phyloP scores from a whole-genome alignment of 2,888 invertebrate species.

The Chloromyia formosa region DNA sequence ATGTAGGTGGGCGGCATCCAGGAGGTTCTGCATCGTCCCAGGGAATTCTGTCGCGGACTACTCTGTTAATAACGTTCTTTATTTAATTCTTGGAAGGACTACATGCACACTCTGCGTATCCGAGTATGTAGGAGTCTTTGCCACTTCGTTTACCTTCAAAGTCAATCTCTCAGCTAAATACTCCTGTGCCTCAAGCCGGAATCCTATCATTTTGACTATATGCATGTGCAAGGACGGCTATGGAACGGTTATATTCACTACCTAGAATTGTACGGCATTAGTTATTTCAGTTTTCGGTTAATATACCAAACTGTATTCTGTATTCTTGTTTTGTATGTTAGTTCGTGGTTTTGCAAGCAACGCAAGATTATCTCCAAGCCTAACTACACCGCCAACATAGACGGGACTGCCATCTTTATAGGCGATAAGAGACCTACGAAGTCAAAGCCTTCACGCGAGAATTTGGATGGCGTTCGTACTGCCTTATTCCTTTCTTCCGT shows the following conservation, averaged over 20 bases:
- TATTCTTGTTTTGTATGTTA: conserved; percentile 27
- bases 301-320: conserved; percentile 37
- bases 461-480: neutral
- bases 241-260: conserved; percentile 26
- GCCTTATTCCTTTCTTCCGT: neutral
- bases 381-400: neutral
- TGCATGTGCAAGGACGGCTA: neutral
- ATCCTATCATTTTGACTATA: conserved; percentile 30
- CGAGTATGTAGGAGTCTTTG: conserved; percentile 43
- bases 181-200: conserved; percentile 45
- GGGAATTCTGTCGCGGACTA: neutral
- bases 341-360: conserved; percentile 5
- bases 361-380: conserved; percentile 11
- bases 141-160: conserved; percentile 46
- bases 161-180: conserved; percentile 48
- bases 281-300: conserved; percentile 44
- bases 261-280: conserved; percentile 47
- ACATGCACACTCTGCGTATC: conserved; percentile 39
- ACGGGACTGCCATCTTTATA: neutral
- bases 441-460: neutral
- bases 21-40: neutral
- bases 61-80: conserved; percentile 31
- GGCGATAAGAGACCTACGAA: conserved; percentile 15
- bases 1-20: neutral
- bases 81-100: conserved; percentile 4